Base-by-base conservation (phyloP, 2,888 invertebrate genomes). In the Aricia artaxerxes region DNA sequence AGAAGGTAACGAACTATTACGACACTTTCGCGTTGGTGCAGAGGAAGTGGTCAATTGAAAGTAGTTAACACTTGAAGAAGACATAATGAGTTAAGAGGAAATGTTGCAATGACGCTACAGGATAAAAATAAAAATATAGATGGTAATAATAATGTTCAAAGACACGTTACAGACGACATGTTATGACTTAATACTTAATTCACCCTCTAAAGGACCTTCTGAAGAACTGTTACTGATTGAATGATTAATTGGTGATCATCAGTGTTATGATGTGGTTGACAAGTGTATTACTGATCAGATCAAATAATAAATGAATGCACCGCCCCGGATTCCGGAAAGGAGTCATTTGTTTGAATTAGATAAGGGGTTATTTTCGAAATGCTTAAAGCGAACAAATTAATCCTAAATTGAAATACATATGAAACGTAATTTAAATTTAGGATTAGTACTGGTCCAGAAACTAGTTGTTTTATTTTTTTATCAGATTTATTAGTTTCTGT, bases 41-140 rank as follows among this genome's bases (percentile, higher is more conserved):
- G 35, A 76, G 76, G 76, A 76, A 57, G 35, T 76, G 76, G 76
- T 76, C 76, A 76, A 76, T 76, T 76, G 76, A 53, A 76, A 76
- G 76, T 76, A 76, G 76, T 76, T 76, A 76, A 76, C 76, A 76
- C 76, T 76, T 57, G 35, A 57, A 31, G 76, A 76, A 35, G 69
- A 69, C 35, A 13, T 76, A 76, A 76, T 76, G 57, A 76, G 57
- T 53, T 53, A 53, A 53, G 31, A 76, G 76, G 76, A 76, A 49
- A 76, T 76, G 76, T 57, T 57, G 76, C 35, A 76, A 69, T 69
- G 35, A 38, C 69, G 35, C 35, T 69, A 13, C 69, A 69, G 38
- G 69, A 69, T 35, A 69, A 64, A 64, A 31, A 31, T 64, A 64
- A 64, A 64, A 69, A 69, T 35, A 35, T 38, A 31, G 3, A 35